phyloP scores from a whole-genome alignment of 30 jellyfish, hydroid and myxozoan species.

The Catostylus mosaicus region DNA sequence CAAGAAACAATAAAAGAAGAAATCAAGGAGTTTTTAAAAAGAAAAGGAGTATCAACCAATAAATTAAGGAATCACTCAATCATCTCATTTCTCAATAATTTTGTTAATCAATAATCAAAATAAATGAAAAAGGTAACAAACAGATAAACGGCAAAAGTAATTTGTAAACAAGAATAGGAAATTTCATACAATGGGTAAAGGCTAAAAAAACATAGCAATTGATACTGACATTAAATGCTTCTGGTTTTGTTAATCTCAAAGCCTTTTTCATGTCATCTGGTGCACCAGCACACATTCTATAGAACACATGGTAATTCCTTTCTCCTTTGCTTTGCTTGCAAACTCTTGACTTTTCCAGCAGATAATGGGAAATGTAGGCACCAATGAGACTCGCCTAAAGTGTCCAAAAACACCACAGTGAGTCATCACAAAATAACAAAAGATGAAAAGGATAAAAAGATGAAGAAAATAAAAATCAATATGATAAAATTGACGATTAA shows the following conservation, averaged over 20 bases:
- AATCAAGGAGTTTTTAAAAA: no score
- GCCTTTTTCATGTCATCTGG: slow-evolving; percentile 79
- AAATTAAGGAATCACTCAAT: no score
- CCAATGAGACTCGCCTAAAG: slow-evolving; percentile 74
- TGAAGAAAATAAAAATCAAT: no score
- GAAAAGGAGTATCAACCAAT: no score
- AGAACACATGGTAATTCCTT: slow-evolving; percentile 91
- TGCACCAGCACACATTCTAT: slow-evolving; percentile 94
- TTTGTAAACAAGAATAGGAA: no score
- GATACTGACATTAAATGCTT: slow-evolving; percentile 67
- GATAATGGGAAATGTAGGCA: slow-evolving; percentile 87
- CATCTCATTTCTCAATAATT: no score
- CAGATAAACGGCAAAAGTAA: no score
- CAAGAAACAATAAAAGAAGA: no score
- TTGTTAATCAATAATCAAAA: no score
- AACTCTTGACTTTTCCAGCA: slow-evolving; percentile 89
- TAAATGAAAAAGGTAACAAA: no score
- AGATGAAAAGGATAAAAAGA: background rate
- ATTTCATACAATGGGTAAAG: background rate
- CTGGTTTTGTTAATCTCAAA: slow-evolving; percentile 68
- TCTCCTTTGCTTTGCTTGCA: slow-evolving; percentile 94
- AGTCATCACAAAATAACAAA: background rate
- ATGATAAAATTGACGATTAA: no score
- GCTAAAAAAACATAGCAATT: background rate
- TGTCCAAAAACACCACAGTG: no score